phyloP scores from a whole-genome alignment of 2,888 invertebrate species.

The Hypselothyrea guttata region DNA sequence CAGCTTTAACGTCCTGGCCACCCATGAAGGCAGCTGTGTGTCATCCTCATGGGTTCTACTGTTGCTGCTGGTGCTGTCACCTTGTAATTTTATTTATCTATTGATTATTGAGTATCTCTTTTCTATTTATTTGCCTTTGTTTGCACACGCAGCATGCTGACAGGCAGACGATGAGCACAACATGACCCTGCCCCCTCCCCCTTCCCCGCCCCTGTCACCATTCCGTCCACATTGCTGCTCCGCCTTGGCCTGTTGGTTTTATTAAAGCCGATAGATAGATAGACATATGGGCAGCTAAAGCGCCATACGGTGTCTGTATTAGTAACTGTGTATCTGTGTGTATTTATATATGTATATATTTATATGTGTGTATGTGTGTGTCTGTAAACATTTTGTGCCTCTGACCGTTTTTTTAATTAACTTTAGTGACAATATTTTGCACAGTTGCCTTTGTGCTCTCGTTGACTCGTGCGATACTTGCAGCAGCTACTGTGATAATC shows the following conservation, averaged over 20 bases:
- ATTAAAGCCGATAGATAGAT: conserved; percentile 57
- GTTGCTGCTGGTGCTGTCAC: conserved; percentile 57
- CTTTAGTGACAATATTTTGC: conserved; percentile 78
- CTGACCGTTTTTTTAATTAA: conserved; percentile 76
- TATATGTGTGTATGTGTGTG: conserved; percentile 13
- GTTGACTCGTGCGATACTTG: conserved; percentile 1
- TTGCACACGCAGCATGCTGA: conserved; percentile 70
- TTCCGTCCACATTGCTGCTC: conserved; percentile 6
- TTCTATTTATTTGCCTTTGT: conserved; percentile 72
- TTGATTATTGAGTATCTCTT: conserved; percentile 80
- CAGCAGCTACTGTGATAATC: conserved; percentile 56
- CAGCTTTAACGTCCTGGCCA: conserved; percentile 54
- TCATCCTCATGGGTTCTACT: conserved; percentile 34
- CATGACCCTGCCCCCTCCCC: background rate
- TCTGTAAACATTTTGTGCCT: conserved; percentile 55
- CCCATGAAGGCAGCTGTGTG: conserved; percentile 44
- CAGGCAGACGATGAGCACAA: conserved; percentile 40
- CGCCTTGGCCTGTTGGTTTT: conserved; percentile 56
- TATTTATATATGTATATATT: background rate
- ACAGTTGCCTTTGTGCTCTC: conserved; percentile 48
- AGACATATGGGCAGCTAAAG: background rate
- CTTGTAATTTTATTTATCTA: conserved; percentile 79
- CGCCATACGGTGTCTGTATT: conserved; percentile 2
- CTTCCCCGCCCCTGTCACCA: background rate
- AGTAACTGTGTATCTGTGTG: conserved; percentile 11